Base-by-base conservation (phyloP, 2,113 vertebrate species). In the Prochilodus magdalenae region DNA sequence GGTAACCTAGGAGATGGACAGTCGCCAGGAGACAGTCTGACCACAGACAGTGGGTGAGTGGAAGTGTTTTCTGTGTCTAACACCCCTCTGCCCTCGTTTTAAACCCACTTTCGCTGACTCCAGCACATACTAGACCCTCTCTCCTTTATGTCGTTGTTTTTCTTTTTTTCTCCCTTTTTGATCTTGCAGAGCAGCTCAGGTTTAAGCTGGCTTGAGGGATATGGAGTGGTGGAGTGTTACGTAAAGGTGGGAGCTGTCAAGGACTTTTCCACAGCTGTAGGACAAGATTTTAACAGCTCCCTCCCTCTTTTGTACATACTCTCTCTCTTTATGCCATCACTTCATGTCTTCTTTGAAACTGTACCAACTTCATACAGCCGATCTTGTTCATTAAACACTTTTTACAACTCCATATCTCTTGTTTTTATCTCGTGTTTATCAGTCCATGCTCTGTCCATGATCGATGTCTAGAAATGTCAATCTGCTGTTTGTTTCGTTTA, bases 31-130 rank as follows among this genome's bases (percentile, higher is more conserved):
- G 92, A 95, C 88, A 92, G 91, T 47, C 90, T 95, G 87, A 93
- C 94, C 88, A 92, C 95, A 72, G 94, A 97, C 91, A 93, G 92
- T 7, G 94, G 97, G 98, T 99, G 95, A 95, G 96, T 92, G 63
- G 47, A 29, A 70, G 47, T 67, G 53, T 66, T 83, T 76, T 72
- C 36, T 71, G 24, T 81, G 27, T 22, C 22, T n/a, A 57, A 55
- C 30, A 55, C 1, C 33, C 4, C 51, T 44, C 26, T 71, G 40
- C 30, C 59, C 36, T 27, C 5, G 20, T 20, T 24, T 71, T 10
- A 16, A 20, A 49, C 24, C 6, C 22, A 3, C 36, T 44, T 44
- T 47, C 27, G 26, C 65, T 49, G 44, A 30, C 53, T 53, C 47
- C 57, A 10, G 62, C 36, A 72, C 63, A 27, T 30, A 14, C 15